Base-by-base conservation (phyloP, 2,113 vertebrate genomes). In the Turdus rufiventris region DNA sequence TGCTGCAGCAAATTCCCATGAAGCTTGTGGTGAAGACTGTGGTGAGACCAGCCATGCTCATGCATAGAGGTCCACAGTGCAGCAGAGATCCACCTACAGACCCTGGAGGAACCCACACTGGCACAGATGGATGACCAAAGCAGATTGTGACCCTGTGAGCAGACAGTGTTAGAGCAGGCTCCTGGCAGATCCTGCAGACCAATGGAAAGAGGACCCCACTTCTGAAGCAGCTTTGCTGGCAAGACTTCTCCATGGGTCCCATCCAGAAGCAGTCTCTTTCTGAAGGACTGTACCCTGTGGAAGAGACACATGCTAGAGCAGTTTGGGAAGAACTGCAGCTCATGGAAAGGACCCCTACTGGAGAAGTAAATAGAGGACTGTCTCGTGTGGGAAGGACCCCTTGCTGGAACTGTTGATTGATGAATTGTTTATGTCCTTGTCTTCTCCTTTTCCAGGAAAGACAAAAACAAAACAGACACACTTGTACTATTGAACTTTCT, bases 151-250 rank as follows among this genome's bases (percentile, higher is more conserved):
- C 9, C 9, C 26, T 36, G 6, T 42, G 43, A 25, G 21, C 29
- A 80, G 14, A 8, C 48, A 40, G 4, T 33, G 33, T 12, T 43
- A 34, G 9, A 33, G 33, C 9, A 57, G 58, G 58, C 5, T 80
- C 51, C 12, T 33, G 36, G 14, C 18, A 80, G 26, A 43, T 57
- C 15, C 26, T 36, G 26, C 15, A 29, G 9, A 50, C 14, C 21
- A 23, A 9, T 23, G 58, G 26, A 36, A 72, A 50, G 8, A 57
- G 21, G 6, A 50, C 2, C 4, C 5, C 8, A 42, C 10, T 0
- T 0, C 25, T 42, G 36, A 26, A 63, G 12, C 6, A 72, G 18
- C 6, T 57, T 43, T 57, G 31, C 25, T 33, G 12, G 26, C 26
- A 65, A 31, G 26, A 26, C 2, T 50, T 42, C 12, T 50, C 17